Conservation (phyloP, 2,113 vertebrate species). For the Poecilia latipinna region DNA sequence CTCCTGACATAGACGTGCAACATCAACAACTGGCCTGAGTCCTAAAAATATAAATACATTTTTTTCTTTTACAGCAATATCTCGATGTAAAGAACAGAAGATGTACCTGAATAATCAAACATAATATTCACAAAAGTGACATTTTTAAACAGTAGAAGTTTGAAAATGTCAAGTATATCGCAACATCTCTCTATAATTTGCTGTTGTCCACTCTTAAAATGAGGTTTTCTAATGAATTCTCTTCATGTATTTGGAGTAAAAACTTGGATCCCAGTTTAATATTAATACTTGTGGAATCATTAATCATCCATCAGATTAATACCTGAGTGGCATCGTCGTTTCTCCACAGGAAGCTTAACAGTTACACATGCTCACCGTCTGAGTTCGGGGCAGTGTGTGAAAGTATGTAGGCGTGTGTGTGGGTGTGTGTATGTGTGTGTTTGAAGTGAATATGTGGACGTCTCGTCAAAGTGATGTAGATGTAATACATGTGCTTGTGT, state of each 20-base stretch:
- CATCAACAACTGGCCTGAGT: too few species aligned
- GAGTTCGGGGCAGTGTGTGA: slow-evolving; percentile 41
- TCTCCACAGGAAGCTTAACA: slow-evolving; percentile 49
- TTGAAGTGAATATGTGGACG: not conserved
- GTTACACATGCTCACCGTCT: slow-evolving; percentile 7
- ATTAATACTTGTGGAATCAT: not conserved
- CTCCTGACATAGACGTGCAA: too few species aligned
- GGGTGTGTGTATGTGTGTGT: not conserved
- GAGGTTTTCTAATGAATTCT: not conserved
- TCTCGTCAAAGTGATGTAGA: slow-evolving; percentile 6
- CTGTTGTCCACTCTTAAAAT: not conserved
- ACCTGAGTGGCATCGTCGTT: slow-evolving; percentile 37
- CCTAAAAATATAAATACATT: too few species aligned
- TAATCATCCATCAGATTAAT: not conserved
- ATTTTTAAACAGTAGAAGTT: too few species aligned
- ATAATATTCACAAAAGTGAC: not conserved
- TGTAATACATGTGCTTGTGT: slow-evolving; percentile 20
- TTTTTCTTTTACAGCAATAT: not conserved
- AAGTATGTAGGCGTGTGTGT: not conserved
- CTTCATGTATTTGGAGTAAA: not conserved
- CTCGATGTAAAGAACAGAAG: too few species aligned
- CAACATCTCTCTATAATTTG: not conserved
- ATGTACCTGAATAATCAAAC: not conserved
- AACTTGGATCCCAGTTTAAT: not conserved
- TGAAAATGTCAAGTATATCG: too few species aligned